phyloP scores from a whole-genome alignment of 2,888 invertebrate species.

The Phragmatobia fuliginosa region DNA sequence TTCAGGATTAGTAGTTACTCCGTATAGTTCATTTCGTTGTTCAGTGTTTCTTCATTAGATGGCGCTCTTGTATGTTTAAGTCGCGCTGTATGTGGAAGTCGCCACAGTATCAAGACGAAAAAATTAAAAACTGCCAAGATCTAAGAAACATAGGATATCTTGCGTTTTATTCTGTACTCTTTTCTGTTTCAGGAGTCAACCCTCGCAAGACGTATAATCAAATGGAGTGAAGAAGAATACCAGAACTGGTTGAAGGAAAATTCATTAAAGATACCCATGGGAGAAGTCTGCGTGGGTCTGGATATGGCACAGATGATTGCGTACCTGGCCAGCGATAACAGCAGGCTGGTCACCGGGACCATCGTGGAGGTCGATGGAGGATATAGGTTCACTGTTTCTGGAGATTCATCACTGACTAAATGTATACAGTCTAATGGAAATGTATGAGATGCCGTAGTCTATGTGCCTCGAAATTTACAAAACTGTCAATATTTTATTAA shows the following conservation, averaged over 20 bases:
- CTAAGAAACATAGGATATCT: too few relatives aligned
- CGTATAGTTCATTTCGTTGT: too few relatives aligned
- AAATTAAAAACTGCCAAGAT: too few relatives aligned
- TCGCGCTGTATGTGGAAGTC: too few relatives aligned
- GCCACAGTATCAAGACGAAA: neutral
- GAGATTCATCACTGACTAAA: neutral
- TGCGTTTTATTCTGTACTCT: neutral
- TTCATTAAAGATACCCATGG: slow-evolving; percentile 45
- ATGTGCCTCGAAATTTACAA: neutral
- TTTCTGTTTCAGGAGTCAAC: slow-evolving; percentile 6
- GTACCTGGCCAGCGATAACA: slow-evolving; percentile 92
- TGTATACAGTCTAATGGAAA: neutral
- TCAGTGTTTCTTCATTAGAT: neutral
- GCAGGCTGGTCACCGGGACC: slow-evolving; percentile 94
- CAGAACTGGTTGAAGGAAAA: slow-evolving; percentile 36
- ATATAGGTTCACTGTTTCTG: slow-evolving; percentile 23
- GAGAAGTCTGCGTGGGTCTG: slow-evolving; percentile 56
- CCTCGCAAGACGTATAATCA: slow-evolving; percentile 46
- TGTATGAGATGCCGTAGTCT: neutral
- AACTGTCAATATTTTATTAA: neutral
- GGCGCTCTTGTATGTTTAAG: too few relatives aligned
- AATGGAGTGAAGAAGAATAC: slow-evolving; percentile 47
- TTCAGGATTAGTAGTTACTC: too few relatives aligned
- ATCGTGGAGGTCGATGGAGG: slow-evolving; percentile 56
- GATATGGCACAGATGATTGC: slow-evolving; percentile 94